Evolutionary conservation across 2,888 invertebrate species (phyloP).

Genomic region (Scaptomyza tumidula): DNA sequence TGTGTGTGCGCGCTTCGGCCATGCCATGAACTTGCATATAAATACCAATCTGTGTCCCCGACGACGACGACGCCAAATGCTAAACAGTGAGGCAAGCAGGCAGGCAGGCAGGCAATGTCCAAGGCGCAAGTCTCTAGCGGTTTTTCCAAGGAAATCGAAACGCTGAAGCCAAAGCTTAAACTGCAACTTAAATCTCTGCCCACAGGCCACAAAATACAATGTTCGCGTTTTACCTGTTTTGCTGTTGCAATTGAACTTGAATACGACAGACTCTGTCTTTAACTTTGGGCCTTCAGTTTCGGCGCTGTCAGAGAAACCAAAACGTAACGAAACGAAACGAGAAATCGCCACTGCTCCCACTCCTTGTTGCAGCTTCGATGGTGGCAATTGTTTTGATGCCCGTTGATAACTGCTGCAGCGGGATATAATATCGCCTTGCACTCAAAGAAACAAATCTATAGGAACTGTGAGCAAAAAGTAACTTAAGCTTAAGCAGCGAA

Average conservation of each 20-base stretch:
- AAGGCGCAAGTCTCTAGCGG: slow-evolving; percentile 70
- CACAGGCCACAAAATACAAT: slow-evolving; percentile 26
- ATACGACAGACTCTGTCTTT: slow-evolving; percentile 39
- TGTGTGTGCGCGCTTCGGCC: slow-evolving; percentile 80
- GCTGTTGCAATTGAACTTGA: slow-evolving; percentile 76
- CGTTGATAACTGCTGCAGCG: slow-evolving; percentile 68
- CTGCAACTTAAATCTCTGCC: slow-evolving; percentile 37
- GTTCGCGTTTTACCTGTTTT: slow-evolving; percentile 65
- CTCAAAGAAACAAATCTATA: neutral
- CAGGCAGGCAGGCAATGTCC: slow-evolving; percentile 21
- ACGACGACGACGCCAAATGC: slow-evolving; percentile 51
- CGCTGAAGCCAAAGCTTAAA: slow-evolving; percentile 44
- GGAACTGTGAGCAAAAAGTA: neutral
- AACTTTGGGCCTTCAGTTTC: too few relatives aligned
- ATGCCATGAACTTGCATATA: slow-evolving; percentile 79
- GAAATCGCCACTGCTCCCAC: slow-evolving; percentile 32
- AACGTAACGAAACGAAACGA: slow-evolving; percentile 49
- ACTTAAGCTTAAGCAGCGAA: neutral
- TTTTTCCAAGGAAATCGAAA: slow-evolving; percentile 80
- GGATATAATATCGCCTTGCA: slow-evolving; percentile 35
- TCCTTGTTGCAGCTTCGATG: slow-evolving; percentile 42
- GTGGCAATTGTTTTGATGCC: slow-evolving; percentile 76
- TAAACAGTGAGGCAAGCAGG: slow-evolving; percentile 54
- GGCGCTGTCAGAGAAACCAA: slow-evolving; percentile 66
- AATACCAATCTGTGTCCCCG: slow-evolving; percentile 73